These are phyloP conservation scores for Gopherus evgoodei DNA, from an alignment of 2,113 vertebrate species.

Conservation along the genomic window DNA sequence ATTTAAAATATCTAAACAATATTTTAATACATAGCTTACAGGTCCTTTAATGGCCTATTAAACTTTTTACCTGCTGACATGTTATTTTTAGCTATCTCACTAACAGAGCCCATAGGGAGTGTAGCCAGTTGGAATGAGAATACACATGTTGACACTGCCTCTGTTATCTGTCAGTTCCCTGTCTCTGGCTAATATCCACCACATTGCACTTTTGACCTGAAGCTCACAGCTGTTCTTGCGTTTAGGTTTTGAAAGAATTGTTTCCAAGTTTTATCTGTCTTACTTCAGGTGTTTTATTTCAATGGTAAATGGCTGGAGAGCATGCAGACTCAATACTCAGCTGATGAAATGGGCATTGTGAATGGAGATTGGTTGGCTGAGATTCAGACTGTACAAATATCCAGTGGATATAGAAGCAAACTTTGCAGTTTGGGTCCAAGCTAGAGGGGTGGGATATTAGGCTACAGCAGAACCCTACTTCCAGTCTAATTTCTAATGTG, in stretches of 20 bases:
- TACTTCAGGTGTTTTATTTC: not conserved
- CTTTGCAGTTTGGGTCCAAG: not conserved
- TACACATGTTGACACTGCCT: not conserved
- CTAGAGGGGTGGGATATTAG: not conserved
- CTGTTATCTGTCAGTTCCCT: not conserved
- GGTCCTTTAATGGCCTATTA: not conserved
- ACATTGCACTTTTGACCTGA: not conserved
- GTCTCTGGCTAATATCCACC: not conserved
- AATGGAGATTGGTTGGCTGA: not conserved
- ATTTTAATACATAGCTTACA: not conserved
- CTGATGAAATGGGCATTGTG: not conserved
- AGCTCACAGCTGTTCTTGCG: not conserved
- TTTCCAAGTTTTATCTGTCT: not conserved
- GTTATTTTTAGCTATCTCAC: not conserved
- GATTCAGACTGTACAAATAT: rapidly evolving
- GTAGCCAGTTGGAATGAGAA: not conserved
- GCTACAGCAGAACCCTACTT: not conserved
- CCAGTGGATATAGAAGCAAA: not conserved
- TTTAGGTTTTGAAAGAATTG: not conserved
- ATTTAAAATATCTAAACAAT: not conserved
- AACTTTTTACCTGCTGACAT: not conserved
- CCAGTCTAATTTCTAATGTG: not conserved
- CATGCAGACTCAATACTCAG: not conserved
- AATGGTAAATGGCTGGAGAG: not conserved
- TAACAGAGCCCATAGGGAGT: not conserved